Base-by-base conservation (phyloP, 2,113 vertebrate species). In the Reinhardtius hippoglossoides region DNA sequence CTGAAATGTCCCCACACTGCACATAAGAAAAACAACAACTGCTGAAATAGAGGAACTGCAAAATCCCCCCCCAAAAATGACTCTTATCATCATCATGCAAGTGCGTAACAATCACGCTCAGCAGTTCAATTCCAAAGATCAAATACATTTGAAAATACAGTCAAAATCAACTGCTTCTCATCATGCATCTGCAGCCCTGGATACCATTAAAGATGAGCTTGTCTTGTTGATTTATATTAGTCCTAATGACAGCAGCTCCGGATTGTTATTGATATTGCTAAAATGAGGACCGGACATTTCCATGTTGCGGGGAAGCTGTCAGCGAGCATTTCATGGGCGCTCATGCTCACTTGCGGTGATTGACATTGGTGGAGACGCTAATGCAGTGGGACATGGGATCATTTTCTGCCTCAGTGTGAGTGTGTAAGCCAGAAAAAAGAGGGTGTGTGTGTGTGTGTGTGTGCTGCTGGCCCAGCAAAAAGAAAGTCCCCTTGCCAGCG, bases 301-400 rank as follows among this genome's bases (percentile, higher is more conserved):
- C 40, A 52, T 67, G 56, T 66, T 60, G 78, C 56, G 0, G 37
- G 37, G 67, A 58, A 85, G 61, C 71, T 50, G 76, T 71, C 82
- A 46, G 3, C 64, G 40, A 78, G 61, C 55, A 18, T 75, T 83
- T 64, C 68, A 62, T 48, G 61, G 58, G 50, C 71, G 60, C 24
- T 56, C 56, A 8, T 44, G 37, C 71, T 77, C 37, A 23, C 61
- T 69, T 7, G 57, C 35, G 3, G 42, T 75, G 67, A 90, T 44
- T 76, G 78, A 64, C 58, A 20, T 77, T 62, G 13, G 5, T 9
- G 20, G 54, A 54, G 78, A 87, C 67, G 64, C 56, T 74, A 80
- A 82, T 84, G 73, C 81, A 48, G 60, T 26, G 3, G 68, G 84
- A 74, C 84, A 42, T 3, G 9, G 66, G 42, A 76, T 83, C 35